Evolutionary conservation across 2,797 vertebrate genomes (phyloP).

Genomic region (Perodicticus potto): DNA sequence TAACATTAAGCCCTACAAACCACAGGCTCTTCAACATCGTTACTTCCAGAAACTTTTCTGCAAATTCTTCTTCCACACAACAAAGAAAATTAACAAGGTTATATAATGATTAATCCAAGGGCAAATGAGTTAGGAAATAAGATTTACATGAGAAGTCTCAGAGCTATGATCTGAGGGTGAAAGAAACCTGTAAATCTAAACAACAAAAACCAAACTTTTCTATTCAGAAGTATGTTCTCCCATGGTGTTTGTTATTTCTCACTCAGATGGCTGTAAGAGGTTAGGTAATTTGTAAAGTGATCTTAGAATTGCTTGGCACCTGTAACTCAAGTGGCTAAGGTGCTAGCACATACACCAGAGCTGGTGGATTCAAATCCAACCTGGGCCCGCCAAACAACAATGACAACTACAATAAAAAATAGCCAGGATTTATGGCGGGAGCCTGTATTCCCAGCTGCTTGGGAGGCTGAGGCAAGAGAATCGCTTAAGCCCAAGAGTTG

Average conservation of each 20-base stretch:
- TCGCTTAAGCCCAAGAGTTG: too few relatives aligned
- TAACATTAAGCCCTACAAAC: neutral
- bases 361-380: too few relatives aligned
- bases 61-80: neutral
- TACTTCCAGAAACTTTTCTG: conserved; percentile 26
- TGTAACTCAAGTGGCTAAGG: too few relatives aligned
- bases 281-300: neutral
- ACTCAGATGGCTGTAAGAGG: neutral
- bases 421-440: too few relatives aligned
- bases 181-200: neutral
- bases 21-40: neutral
- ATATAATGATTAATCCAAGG: neutral
- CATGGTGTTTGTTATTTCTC: neutral
- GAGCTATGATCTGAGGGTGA: neutral
- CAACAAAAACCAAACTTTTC: neutral
- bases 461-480: too few relatives aligned
- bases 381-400: too few relatives aligned
- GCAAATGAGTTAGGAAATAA: neutral
- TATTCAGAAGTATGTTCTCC: neutral
- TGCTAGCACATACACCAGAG: too few relatives aligned
- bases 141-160: neutral
- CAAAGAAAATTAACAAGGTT: neutral
- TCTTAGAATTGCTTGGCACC: neutral
- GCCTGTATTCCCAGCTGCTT: too few relatives aligned
- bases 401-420: too few relatives aligned